Conservation (phyloP, 2,888 invertebrate genomes). For the Pantelozetes paolii region DNA sequence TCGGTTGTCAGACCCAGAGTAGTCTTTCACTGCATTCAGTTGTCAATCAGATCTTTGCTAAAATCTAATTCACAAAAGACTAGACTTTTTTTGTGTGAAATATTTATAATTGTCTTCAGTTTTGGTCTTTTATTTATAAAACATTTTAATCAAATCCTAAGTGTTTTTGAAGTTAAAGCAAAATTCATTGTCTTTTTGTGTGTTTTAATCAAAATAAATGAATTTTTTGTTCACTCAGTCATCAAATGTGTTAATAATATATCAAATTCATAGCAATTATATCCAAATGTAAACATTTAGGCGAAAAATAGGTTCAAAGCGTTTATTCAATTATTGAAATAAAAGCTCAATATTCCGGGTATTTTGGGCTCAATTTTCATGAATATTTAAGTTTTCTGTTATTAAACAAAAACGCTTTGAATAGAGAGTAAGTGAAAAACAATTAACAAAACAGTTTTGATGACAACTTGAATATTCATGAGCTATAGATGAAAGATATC, state of each 20-base stretch:
- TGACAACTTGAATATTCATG: conserved; percentile 14
- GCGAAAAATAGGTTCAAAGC: not conserved
- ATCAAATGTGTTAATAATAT: too few species aligned
- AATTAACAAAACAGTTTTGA: conserved; percentile 1
- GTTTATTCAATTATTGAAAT: not conserved
- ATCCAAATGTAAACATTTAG: not conserved
- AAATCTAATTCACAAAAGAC: not conserved
- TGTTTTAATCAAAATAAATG: not conserved
- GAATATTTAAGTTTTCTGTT: too few species aligned
- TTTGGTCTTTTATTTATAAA: not conserved
- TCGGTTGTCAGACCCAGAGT: not conserved
- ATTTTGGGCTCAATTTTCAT: not conserved
- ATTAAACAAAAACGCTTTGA: not conserved
- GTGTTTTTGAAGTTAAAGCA: not conserved
- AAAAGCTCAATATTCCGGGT: not conserved
- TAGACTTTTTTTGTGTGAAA: not conserved
- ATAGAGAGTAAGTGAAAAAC: not conserved
- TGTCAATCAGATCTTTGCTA: conserved; percentile 4
- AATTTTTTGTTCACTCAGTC: not conserved
- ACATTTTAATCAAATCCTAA: not conserved
- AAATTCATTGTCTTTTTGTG: not conserved
- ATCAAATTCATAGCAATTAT: not conserved
- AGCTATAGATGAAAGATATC: not conserved
- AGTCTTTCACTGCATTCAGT: not conserved
- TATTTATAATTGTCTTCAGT: not conserved